These are phyloP conservation scores for Yoshiicerus persimilis DNA, from an alignment of 1,140 invertebrate genomes.

Conservation along the genomic window DNA sequence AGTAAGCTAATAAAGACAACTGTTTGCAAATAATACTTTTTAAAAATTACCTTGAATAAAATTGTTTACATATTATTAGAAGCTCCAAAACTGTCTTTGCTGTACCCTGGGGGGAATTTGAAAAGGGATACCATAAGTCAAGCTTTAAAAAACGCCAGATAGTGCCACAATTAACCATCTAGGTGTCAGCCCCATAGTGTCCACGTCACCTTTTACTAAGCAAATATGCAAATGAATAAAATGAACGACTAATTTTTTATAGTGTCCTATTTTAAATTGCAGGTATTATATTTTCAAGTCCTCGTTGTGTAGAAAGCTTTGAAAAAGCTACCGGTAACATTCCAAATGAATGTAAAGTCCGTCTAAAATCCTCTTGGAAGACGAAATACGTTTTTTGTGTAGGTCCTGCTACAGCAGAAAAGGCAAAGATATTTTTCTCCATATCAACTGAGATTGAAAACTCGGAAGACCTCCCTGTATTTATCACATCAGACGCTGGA, in stretches of 20 bases:
- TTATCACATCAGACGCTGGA: constrained; percentile 4
- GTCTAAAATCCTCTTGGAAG: neutral
- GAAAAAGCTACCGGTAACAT: neutral
- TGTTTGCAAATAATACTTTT: neutral
- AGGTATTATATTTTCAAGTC: constrained; percentile 38
- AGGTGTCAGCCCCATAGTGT: no score
- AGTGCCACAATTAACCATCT: neutral
- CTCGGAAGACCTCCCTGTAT: neutral
- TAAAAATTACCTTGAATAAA: neutral
- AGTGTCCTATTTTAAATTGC: neutral
- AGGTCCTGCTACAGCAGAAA: constrained; percentile 15
- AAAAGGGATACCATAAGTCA: constrained; percentile 25
- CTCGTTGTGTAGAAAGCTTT: constrained; percentile 38
- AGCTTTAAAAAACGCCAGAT: neutral
- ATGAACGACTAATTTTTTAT: neutral
- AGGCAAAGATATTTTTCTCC: neutral
- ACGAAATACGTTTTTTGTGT: constrained; percentile 30
- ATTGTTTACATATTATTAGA: neutral
- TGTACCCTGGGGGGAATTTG: constrained; percentile 34
- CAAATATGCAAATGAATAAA: no score
- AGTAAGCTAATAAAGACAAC: neutral
- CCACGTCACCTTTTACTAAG: no score
- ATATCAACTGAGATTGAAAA: neutral
- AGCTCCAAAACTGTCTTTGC: neutral
- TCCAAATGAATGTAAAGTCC: neutral